Evolutionary conservation across 2,888 invertebrate genomes (phyloP), one percentile per base, ranked within the genome.

Genomic region (Barypeithes pellucidus): DNA sequence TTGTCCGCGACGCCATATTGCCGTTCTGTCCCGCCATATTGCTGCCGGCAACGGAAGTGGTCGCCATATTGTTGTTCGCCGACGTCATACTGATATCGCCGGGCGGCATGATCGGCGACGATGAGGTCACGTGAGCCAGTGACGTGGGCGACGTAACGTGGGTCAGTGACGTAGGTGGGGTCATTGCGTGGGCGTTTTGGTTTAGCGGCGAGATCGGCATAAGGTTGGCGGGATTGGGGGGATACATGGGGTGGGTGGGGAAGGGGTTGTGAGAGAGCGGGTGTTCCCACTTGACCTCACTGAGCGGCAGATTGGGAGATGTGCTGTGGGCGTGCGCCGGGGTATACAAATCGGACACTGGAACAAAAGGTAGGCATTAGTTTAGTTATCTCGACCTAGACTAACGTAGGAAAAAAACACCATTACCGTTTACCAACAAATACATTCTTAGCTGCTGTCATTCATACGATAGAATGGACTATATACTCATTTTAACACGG

Each of bases 131-230:
- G 65, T 54, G 2, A 47, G 47, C 52, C n/a, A 60, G 45, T 45
- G 76, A 90, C 87, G 71, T 89, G 88, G 85, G 77, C 33, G 69
- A 45, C 29, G 75, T 71, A 24, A 74, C 61, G 65, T 54, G 2
- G 11, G 47, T 24, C 11, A 60, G 45, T 16, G 72, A 66, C 29
- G 85, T 75, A 0, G 85, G 77, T 9, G 82, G 80, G 24, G 86
- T 82, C 71, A 85, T 85, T 2, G 60, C 50, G 61, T 68, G 68
- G 20, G 22, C 39, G 12, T 24, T 52, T 39, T 71, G 74, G 65
- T 61, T 70, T 41, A 89, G 84, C 79, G 91, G 91, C 0, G 86
- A 79, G 0, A 87, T 79, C 5, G 87, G 83, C 74, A 88, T 82
- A 29, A 86, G 77, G 72, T 86, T 86, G 20, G 83, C 78, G 0